A percentile compares a stretch with the other conserved stretches of the same genome.
Conservation (phyloP, 2,888 invertebrate species). For the Zootermopsis nevadensis region DNA sequence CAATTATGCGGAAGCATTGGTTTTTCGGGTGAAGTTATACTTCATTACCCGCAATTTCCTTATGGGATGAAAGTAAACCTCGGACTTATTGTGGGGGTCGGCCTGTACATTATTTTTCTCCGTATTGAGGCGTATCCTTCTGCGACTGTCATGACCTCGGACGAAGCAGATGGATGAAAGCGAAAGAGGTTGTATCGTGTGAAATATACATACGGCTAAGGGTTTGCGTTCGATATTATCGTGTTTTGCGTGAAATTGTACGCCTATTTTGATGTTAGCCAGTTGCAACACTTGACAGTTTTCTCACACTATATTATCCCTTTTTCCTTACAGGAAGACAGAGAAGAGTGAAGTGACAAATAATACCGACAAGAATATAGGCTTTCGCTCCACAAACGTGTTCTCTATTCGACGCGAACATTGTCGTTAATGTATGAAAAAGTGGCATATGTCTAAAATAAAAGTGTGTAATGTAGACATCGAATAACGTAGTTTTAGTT, state of each 20-base stretch:
- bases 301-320: not conserved
- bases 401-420: not conserved
- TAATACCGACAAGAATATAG: not conserved
- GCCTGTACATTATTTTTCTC: too few relatives aligned
- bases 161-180: not conserved
- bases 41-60: too few relatives aligned
- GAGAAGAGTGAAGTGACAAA: not conserved
- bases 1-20: too few relatives aligned
- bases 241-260: not conserved
- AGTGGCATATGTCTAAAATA: not conserved
- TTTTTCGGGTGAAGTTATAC: too few relatives aligned
- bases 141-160: too few relatives aligned
- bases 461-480: too few relatives aligned
- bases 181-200: not conserved
- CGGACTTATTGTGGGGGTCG: too few relatives aligned
- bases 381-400: not conserved
- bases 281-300: not conserved
- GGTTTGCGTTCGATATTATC: not conserved
- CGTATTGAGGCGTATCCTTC: too few relatives aligned
- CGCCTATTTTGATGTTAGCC: conserved; percentile 1
- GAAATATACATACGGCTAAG: not conserved
- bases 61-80: too few relatives aligned
- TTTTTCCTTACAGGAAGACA: too few relatives aligned
- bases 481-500: too few relatives aligned
- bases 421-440: not conserved